Evolutionary conservation across 2,113 vertebrate genomes (phyloP).

Genomic region (Ia io): DNA sequence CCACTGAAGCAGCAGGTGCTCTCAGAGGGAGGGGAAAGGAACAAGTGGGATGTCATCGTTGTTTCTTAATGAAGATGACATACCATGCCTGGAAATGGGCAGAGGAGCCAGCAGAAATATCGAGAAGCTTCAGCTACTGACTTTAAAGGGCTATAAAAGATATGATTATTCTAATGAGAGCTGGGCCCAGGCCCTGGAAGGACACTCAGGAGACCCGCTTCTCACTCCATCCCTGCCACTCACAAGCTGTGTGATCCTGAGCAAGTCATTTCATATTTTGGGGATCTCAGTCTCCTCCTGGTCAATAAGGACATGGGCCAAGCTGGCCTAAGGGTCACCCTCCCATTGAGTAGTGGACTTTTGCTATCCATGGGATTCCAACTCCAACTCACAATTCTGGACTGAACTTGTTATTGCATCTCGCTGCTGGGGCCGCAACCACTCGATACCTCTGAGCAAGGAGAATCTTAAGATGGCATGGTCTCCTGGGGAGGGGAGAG

Average conservation of each 20-base stretch:
- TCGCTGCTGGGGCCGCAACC: slow-evolving; percentile 56
- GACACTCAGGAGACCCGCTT: not conserved
- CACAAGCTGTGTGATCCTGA: not conserved
- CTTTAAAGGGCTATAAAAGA: not conserved
- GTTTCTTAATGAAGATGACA: not conserved
- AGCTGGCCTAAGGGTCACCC: not conserved
- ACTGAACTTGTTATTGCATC: rapidly evolving
- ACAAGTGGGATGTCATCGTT: not conserved
- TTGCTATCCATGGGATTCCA: not conserved
- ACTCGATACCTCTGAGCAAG: slow-evolving; percentile 64
- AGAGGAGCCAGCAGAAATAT: not conserved
- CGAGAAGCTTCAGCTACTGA: not conserved
- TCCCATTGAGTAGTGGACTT: not conserved
- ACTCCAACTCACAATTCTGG: slow-evolving; percentile 68
- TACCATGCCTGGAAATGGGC: not conserved
- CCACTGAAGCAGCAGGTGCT: not conserved
- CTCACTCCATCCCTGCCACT: not conserved
- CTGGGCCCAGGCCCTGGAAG: not conserved
- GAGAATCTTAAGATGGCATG: slow-evolving; percentile 63
- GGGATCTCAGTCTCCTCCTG: not conserved
- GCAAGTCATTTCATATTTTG: not conserved
- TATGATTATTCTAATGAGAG: not conserved
- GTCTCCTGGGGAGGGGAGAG: slow-evolving; percentile 55
- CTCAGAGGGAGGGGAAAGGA: not conserved
- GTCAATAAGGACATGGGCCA: not conserved